Conservation (phyloP, 2,888 invertebrate species). For the Drosophila cognata region DNA sequence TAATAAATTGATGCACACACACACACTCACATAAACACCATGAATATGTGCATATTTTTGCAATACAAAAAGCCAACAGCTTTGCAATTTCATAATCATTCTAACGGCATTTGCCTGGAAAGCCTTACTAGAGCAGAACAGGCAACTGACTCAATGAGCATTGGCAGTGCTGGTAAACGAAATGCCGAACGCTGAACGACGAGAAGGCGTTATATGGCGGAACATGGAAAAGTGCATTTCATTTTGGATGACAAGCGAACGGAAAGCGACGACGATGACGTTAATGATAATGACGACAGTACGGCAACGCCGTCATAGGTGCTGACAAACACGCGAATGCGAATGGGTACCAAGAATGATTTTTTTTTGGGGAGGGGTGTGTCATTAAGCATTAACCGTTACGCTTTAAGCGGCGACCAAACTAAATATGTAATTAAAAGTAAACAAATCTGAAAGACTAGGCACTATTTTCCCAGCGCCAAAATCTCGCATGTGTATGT, state of each 20-base stretch:
- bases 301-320: slow-evolving; percentile 12
- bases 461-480: slow-evolving; percentile 43
- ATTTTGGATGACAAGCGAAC: slow-evolving; percentile 43
- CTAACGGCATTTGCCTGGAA: slow-evolving; percentile 60
- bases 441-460: slow-evolving; percentile 62
- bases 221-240: slow-evolving; percentile 52
- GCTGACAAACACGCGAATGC: slow-evolving; percentile 32
- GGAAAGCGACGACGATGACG: slow-evolving; percentile 23
- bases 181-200: slow-evolving; percentile 10
- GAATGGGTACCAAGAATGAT: slow-evolving; percentile 1
- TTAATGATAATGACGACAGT: slow-evolving; percentile 15
- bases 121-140: slow-evolving; percentile 74
- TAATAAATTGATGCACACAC: slow-evolving; percentile 26
- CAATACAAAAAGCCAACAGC: slow-evolving; percentile 35
- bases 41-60: slow-evolving; percentile 41
- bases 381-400: slow-evolving; percentile 74
- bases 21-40: slow-evolving; percentile 4
- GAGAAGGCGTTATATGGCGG: slow-evolving; percentile 7
- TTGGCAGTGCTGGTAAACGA: slow-evolving; percentile 26
- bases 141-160: neutral
- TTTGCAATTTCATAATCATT: slow-evolving; percentile 72
- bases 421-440: slow-evolving; percentile 71
- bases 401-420: slow-evolving; percentile 58
- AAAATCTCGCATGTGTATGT: slow-evolving; percentile 9
- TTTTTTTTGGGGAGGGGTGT: neutral